phyloP scores from a whole-genome alignment of 23 tunicate species.

The Botrylloides violaceus region DNA sequence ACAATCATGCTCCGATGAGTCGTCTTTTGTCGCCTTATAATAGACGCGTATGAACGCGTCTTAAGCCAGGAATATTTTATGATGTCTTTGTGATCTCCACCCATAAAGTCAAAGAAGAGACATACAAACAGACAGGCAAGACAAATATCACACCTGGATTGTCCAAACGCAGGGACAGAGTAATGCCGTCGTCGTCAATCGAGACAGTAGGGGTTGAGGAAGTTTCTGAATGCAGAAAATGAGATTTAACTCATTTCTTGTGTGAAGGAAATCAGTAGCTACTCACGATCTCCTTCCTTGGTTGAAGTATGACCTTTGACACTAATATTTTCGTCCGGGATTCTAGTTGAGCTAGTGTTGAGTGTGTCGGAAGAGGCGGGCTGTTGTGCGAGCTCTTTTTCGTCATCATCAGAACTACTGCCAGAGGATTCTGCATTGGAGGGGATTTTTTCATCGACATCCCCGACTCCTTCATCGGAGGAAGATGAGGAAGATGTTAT shows the following conservation, averaged over 20 bases:
- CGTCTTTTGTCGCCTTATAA: too few species aligned
- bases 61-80: too few species aligned
- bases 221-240: neutral
- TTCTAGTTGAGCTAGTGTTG: too few species aligned
- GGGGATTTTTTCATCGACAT: conserved; percentile 1
- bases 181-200: conserved; percentile 11
- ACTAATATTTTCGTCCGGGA: neutral
- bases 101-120: too few species aligned
- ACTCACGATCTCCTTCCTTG: neutral
- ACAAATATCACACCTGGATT: conserved; percentile 1
- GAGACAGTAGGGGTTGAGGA: neutral
- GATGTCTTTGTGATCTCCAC: too few species aligned
- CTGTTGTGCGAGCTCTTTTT: conserved; percentile 1
- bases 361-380: neutral
- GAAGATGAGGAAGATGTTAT: conserved; percentile 5
- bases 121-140: too few species aligned
- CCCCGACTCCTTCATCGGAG: conserved; percentile 27
- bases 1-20: too few species aligned
- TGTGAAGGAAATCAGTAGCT: neutral
- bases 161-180: conserved; percentile 25
- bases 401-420: conserved; percentile 18
- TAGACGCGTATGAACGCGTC: too few species aligned
- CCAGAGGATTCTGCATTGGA: conserved; percentile 6
- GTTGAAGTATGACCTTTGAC: neutral
- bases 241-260: neutral